phyloP scores from a whole-genome alignment of 2,888 invertebrate species.

The Anthrax anthrax region DNA sequence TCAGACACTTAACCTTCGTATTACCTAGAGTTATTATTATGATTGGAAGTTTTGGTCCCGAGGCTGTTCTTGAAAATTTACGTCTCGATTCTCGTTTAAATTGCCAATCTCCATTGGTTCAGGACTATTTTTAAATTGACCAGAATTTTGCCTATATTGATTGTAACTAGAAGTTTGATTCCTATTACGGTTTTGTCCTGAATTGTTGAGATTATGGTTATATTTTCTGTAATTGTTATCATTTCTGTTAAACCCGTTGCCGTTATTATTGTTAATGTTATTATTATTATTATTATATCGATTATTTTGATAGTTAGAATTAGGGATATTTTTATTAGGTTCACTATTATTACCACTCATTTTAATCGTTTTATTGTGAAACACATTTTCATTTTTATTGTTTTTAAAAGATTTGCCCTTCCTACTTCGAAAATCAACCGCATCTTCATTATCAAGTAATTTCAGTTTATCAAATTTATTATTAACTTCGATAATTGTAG shows the following conservation, averaged over 20 bases:
- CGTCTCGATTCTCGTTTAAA: neutral
- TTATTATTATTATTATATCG: neutral
- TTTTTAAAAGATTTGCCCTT: neutral
- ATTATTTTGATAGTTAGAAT: neutral
- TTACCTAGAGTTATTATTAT: neutral
- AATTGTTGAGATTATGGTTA: neutral
- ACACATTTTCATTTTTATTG: no score
- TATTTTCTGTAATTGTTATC: neutral
- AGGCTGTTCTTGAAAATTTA: constrained; percentile 5
- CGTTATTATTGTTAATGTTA: neutral
- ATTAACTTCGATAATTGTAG: constrained; percentile 1
- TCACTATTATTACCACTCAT: neutral
- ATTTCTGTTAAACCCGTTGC: no score
- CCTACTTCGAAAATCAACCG: neutral
- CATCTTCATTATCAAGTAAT: constrained; percentile 2
- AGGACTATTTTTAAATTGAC: neutral
- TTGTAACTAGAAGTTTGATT: neutral
- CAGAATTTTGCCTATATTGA: constrained; percentile 1
- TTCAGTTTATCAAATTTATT: constrained; percentile 1
- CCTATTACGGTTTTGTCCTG: neutral
- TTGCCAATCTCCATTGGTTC: constrained; percentile 3
- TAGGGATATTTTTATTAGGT: neutral
- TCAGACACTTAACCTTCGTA: constrained; percentile 1
- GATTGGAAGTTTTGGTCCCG: no score
- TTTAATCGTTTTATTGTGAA: no score